A percentile compares a stretch with the other conserved stretches of the same genome.
Conservation (phyloP, 2,797 vertebrate genomes). For the Tokudaia tokunoshimensis region DNA sequence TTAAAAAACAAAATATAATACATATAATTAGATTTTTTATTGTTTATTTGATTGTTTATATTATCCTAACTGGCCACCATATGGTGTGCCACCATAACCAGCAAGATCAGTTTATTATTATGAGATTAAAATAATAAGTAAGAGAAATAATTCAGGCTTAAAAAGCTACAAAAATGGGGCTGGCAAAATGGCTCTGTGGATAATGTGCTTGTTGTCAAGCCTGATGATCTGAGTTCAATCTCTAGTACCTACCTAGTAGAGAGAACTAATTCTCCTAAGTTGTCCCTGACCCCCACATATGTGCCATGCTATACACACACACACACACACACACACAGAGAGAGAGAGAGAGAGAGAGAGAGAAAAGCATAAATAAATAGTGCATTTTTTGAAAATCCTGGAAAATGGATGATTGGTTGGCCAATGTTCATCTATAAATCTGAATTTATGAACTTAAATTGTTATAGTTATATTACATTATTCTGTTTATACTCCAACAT, state of each 20-base stretch:
- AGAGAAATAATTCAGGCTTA: slow-evolving; percentile 10
- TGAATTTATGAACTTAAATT: neutral
- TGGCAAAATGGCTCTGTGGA: neutral
- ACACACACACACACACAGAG: too few species aligned
- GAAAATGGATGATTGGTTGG: neutral
- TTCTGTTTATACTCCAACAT: neutral
- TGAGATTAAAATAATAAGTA: neutral
- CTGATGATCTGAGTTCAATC: neutral
- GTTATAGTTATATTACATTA: neutral
- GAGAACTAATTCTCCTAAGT: neutral
- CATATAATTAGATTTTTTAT: neutral
- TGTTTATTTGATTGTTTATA: neutral
- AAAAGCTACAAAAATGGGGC: neutral
- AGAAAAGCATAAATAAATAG: neutral
- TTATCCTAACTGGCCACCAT: neutral
- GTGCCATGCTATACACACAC: neutral
- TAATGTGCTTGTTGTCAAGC: neutral
- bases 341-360: too few species aligned
- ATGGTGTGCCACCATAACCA: neutral
- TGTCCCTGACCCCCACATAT: neutral
- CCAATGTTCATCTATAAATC: neutral
- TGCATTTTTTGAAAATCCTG: neutral
- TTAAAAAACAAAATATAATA: neutral
- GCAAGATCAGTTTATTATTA: slow-evolving; percentile 16
- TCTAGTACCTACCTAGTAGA: neutral